Conservation (phyloP, 1,140 invertebrate genomes). For the Patella vulgata region DNA sequence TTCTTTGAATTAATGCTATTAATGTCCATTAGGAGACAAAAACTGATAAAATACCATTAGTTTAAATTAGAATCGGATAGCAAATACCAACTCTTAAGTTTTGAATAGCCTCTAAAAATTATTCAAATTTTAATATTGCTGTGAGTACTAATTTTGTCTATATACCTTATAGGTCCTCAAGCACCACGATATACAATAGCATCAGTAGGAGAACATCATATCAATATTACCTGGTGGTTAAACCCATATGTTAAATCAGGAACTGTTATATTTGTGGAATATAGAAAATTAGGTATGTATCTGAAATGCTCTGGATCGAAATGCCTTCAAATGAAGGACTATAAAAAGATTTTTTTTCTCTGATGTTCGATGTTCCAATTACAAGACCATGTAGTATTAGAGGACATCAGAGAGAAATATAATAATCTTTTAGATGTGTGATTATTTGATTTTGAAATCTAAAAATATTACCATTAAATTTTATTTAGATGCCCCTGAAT, state of each 20-base stretch:
- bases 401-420: neutral
- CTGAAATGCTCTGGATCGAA: neutral
- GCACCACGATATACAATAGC: conserved; percentile 81
- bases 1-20: too few relatives aligned
- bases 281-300: conserved; percentile 68
- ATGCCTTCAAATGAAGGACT: neutral
- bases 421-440: neutral
- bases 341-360: neutral
- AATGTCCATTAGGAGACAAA: too few relatives aligned
- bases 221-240: conserved; percentile 83
- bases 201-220: conserved; percentile 70
- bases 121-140: too few relatives aligned
- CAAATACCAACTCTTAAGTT: too few relatives aligned
- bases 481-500: conserved; percentile 48
- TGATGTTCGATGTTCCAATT: too few relatives aligned
- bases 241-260: conserved; percentile 73
- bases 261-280: conserved; percentile 92
- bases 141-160: too few relatives aligned
- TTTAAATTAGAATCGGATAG: too few relatives aligned
- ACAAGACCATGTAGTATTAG: neutral
- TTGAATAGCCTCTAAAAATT: too few relatives aligned
- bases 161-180: conserved; percentile 73
- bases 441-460: too few relatives aligned
- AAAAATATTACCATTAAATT: too few relatives aligned
- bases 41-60: too few relatives aligned